phyloP scores from a whole-genome alignment of 2,797 vertebrate genomes.

The Orientallactaga sibirica region DNA sequence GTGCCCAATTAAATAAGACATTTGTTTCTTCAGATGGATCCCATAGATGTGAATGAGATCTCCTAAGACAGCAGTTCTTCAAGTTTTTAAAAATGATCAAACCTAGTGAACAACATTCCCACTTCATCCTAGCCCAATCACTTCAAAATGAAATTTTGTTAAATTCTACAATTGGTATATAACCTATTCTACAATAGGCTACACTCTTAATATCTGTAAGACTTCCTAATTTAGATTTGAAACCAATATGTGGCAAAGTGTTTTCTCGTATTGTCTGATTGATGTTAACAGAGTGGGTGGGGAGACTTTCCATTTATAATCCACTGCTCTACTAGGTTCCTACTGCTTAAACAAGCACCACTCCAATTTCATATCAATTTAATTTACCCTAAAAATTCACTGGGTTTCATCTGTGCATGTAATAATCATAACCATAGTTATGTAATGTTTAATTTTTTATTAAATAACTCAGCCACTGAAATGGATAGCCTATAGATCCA shows the following conservation, averaged over 20 bases:
- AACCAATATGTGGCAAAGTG: neutral
- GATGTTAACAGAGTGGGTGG: neutral
- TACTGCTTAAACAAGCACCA: neutral
- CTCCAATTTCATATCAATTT: slow-evolving; percentile 18
- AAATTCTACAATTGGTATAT: neutral
- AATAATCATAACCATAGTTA: neutral
- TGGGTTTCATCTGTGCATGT: neutral
- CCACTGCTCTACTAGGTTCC: neutral
- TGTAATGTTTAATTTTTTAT: slow-evolving; percentile 28
- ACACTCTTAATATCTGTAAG: neutral
- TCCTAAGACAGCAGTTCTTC: slow-evolving; percentile 84
- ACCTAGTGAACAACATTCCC: slow-evolving; percentile 64
- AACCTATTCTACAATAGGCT: neutral
- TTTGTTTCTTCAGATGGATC: slow-evolving; percentile 88
- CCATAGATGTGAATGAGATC: slow-evolving; percentile 84
- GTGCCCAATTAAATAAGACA: slow-evolving; percentile 87
- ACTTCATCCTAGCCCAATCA: slow-evolving; percentile 27
- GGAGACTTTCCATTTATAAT: neutral
- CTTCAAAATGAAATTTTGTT: slow-evolving; percentile 68
- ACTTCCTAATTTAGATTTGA: neutral
- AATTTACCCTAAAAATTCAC: neutral
- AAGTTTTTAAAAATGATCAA: slow-evolving; percentile 82
- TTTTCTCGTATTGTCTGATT: neutral
- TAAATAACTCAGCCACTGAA: slow-evolving; percentile 28
- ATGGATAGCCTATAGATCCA: neutral